These are phyloP conservation scores for Polymixis flavicincta DNA, from an alignment of 2,888 invertebrate genomes.

Conservation along the genomic window DNA sequence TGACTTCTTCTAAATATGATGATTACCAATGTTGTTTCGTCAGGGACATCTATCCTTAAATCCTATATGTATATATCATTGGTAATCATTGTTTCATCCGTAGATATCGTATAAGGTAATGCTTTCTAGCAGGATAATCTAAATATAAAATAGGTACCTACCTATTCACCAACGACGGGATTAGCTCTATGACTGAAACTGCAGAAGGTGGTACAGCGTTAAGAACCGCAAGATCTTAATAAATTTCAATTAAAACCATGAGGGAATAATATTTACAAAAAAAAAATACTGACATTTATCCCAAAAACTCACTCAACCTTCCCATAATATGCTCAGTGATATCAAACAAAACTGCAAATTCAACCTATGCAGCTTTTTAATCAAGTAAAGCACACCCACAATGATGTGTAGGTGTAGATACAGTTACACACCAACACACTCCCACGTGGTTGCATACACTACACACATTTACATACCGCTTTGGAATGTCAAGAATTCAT, in stretches of 20 bases:
- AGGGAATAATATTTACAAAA: neutral
- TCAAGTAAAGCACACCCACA: neutral
- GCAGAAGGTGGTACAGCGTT: neutral
- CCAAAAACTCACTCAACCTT: neutral
- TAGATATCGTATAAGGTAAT: too few relatives aligned
- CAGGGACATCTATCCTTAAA: too few relatives aligned
- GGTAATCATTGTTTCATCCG: too few relatives aligned
- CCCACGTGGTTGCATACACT: neutral
- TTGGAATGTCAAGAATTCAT: conserved; percentile 35
- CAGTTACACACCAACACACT: neutral
- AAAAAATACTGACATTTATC: neutral
- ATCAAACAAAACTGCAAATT: neutral
- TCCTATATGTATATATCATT: too few relatives aligned
- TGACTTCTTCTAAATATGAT: neutral
- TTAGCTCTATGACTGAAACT: neutral
- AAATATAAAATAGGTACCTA: neutral
- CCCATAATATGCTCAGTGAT: neutral
- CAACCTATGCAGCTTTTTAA: neutral
- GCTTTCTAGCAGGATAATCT: neutral
- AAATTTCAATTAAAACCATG: neutral
- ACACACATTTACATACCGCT: neutral
- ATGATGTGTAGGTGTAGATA: too few relatives aligned
- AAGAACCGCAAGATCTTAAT: neutral
- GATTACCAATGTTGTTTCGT: too few relatives aligned
- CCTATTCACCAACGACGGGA: neutral